Percentiles rank a stretch among this genome's conserved stretches.
Evolutionary conservation across 2,888 invertebrate species (phyloP).

Genomic region (Eupelmus urozonus): DNA sequence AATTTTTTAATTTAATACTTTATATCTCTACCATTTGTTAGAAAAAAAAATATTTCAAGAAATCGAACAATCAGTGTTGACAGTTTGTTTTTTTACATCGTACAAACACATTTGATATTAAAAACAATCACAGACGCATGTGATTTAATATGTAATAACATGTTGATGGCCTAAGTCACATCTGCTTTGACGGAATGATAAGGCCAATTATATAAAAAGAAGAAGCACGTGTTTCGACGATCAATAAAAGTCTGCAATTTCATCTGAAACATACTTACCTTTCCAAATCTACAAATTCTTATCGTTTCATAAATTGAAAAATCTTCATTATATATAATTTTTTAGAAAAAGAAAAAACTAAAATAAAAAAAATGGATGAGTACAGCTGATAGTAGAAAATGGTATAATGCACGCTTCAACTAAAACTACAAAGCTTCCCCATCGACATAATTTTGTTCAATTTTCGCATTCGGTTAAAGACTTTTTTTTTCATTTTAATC

Average conservation of each 20-base stretch:
- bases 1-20: conserved; percentile 51
- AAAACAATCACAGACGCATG: conserved; percentile 59
- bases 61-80: conserved; percentile 54
- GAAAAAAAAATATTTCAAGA: conserved; percentile 55
- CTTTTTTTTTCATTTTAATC: conserved; percentile 48
- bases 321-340: conserved; percentile 22
- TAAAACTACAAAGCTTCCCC: conserved; percentile 59
- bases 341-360: conserved; percentile 35
- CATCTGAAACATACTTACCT: conserved; percentile 56
- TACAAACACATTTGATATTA: conserved; percentile 59
- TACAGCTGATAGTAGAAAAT: conserved; percentile 57
- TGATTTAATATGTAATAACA: conserved; percentile 54
- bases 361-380: conserved; percentile 49
- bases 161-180: conserved; percentile 41
- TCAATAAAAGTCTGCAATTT: conserved; percentile 45
- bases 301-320: conserved; percentile 18
- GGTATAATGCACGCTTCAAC: conserved; percentile 56
- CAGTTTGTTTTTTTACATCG: conserved; percentile 53
- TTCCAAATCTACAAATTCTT: conserved; percentile 29
- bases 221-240: conserved; percentile 45
- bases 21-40: conserved; percentile 50
- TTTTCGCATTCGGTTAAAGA: conserved; percentile 50
- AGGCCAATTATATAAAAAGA: conserved; percentile 53
- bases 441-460: conserved; percentile 55
- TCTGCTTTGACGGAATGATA: conserved; percentile 47